Evolutionary conservation across 53 echinoderm and acorn worm species (phyloP).

Genomic region (Paelopatides confundens): DNA sequence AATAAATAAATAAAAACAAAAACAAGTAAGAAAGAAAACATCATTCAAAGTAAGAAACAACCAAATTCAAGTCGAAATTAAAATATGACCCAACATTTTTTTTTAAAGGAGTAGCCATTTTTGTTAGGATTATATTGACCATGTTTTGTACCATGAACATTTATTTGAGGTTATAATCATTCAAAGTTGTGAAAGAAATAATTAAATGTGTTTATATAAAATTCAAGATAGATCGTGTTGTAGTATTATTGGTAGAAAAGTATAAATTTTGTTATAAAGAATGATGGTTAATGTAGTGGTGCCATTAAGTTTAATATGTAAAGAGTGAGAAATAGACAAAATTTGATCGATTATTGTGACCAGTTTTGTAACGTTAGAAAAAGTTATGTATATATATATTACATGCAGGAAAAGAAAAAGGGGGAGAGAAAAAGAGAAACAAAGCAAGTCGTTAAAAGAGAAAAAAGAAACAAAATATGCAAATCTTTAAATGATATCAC

Average conservation of each 20-base stretch:
- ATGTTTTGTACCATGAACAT: neutral
- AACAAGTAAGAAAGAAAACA: neutral
- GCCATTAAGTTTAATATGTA: neutral
- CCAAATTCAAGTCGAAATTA: too few species aligned
- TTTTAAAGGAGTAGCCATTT: too few species aligned
- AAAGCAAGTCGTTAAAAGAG: conserved; percentile 14
- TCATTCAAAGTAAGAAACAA: neutral
- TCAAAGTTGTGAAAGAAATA: too few species aligned
- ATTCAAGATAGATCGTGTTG: too few species aligned
- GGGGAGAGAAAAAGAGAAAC: conserved; percentile 5
- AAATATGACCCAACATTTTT: too few species aligned
- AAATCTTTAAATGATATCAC: neutral
- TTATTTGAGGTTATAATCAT: too few species aligned
- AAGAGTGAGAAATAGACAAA: neutral
- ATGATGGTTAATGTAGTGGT: neutral
- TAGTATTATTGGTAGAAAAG: too few species aligned
- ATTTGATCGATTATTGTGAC: neutral
- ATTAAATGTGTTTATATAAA: too few species aligned
- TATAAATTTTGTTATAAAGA: too few species aligned
- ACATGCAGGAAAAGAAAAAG: neutral
- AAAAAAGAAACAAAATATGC: conserved; percentile 28
- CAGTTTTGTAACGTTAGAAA: conserved; percentile 5
- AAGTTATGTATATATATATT: conserved; percentile 17
- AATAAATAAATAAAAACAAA: neutral
- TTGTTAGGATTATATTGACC: neutral